Evolutionary conservation across 1,140 invertebrate species (phyloP).

Genomic region (Plodia interpunctella): DNA sequence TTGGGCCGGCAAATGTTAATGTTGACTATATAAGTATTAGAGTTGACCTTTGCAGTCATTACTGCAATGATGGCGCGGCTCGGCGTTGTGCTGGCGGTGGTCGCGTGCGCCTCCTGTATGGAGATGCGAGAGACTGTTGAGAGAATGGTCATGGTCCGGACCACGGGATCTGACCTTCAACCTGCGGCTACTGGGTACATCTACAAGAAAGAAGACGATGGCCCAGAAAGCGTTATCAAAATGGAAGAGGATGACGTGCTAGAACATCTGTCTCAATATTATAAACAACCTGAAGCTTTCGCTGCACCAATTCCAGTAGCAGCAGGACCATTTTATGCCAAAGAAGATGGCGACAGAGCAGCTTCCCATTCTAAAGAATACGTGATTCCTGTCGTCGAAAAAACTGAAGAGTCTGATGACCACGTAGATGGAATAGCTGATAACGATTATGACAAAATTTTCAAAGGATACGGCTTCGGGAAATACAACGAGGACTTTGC

Average conservation of each 20-base stretch:
- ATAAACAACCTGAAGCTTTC: constrained; percentile 48
- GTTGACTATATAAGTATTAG: constrained; percentile 63
- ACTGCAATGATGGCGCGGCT: constrained; percentile 31
- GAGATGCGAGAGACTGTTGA: constrained; percentile 69
- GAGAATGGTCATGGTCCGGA: constrained; percentile 71
- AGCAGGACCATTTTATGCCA: constrained; percentile 34
- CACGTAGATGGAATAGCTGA: constrained; percentile 53
- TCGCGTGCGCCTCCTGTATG: constrained; percentile 44
- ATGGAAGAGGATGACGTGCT: constrained; percentile 70
- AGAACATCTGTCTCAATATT: constrained; percentile 62
- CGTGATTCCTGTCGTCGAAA: constrained; percentile 58
- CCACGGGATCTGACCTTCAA: constrained; percentile 69
- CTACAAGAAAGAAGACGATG: constrained; percentile 72
- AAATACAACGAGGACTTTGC: constrained; percentile 42
- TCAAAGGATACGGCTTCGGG: constrained; percentile 50
- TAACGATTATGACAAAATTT: constrained; percentile 56
- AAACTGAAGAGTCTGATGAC: constrained; percentile 38
- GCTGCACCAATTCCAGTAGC: constrained; percentile 38
- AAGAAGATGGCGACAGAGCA: constrained; percentile 43
- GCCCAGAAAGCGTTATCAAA: constrained; percentile 63
- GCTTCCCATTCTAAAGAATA: constrained; percentile 43
- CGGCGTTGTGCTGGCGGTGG: constrained; percentile 34
- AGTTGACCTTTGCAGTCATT: constrained; percentile 58
- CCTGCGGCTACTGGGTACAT: constrained; percentile 76
- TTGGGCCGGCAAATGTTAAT: constrained; percentile 61